Conservation (phyloP, 2,113 vertebrate species). For the Gambusia affinis region DNA sequence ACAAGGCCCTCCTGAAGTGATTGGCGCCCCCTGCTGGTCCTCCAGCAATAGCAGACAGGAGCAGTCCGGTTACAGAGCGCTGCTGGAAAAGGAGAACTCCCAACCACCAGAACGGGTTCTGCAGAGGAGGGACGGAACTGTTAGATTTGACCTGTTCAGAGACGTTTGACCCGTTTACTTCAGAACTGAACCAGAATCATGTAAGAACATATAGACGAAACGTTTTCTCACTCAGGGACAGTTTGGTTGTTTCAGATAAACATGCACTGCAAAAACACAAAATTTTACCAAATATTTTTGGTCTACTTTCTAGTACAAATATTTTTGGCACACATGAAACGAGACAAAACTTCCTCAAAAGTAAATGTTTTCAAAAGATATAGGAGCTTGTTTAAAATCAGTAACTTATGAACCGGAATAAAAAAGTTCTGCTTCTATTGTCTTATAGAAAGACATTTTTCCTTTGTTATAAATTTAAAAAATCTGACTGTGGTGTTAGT, state of each 20-base stretch:
- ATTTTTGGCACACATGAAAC: no score
- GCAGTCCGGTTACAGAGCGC: background rate
- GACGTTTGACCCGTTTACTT: background rate
- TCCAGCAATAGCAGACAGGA: background rate
- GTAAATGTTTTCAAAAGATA: no score
- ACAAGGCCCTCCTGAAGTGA: conserved; percentile 81
- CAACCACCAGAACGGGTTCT: background rate
- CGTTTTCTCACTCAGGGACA: conserved; percentile 5
- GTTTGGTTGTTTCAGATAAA: conserved; percentile 3
- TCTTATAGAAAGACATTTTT: no score
- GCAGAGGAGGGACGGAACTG: background rate
- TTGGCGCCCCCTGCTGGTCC: background rate
- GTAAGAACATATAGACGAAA: background rate
- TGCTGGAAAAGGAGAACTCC: background rate
- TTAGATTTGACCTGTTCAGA: background rate
- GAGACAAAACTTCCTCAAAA: no score
- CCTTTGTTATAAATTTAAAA: no score
- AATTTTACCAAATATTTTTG: no score
- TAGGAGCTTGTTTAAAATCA: no score
- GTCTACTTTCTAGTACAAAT: no score
- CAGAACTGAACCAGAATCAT: background rate
- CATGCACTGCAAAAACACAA: no score
- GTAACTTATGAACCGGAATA: no score
- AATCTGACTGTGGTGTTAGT: no score
- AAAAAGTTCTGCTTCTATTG: no score